phyloP scores from a whole-genome alignment of 2,888 invertebrate genomes.

The Entomobrya proxima region DNA sequence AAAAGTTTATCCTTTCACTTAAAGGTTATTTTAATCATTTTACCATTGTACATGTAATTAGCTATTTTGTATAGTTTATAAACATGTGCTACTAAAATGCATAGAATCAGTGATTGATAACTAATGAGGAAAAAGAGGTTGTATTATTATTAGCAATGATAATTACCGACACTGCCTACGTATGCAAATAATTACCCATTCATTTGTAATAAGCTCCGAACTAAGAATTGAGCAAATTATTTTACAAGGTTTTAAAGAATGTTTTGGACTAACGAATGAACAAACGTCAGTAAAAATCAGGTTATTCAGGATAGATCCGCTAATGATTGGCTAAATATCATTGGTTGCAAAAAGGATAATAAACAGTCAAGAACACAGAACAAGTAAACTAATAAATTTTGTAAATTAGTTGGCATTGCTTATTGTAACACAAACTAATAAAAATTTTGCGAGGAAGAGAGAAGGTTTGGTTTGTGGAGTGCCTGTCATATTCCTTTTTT shows the following conservation, averaged over 20 bases:
- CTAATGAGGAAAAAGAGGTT: slow-evolving; percentile 59
- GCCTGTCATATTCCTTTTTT: not conserved
- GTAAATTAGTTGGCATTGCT: slow-evolving; percentile 13
- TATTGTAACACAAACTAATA: slow-evolving; percentile 15
- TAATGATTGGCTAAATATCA: slow-evolving; percentile 28
- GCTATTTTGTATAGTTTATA: slow-evolving; percentile 22
- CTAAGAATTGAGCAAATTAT: not conserved
- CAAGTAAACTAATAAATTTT: slow-evolving; percentile 29
- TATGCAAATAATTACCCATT: slow-evolving; percentile 13
- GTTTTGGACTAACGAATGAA: not conserved
- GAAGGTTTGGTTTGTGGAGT: not conserved
- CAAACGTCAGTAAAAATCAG: slow-evolving; percentile 29
- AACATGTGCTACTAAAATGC: not conserved
- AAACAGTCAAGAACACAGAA: not conserved
- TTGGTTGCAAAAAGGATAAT: slow-evolving; percentile 15
- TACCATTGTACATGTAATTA: slow-evolving; percentile 29
- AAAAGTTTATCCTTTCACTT: slow-evolving; percentile 41
- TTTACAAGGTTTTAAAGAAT: not conserved
- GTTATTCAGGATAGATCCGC: not conserved
- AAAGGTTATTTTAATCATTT: not conserved
- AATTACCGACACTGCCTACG: slow-evolving; percentile 39
- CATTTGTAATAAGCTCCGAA: not conserved
- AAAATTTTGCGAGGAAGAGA: not conserved
- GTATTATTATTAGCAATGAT: slow-evolving; percentile 50
- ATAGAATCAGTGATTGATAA: slow-evolving; percentile 35